Evolutionary conservation across 2,113 vertebrate genomes (phyloP).

Genomic region (Dascyllus trimaculatus): DNA sequence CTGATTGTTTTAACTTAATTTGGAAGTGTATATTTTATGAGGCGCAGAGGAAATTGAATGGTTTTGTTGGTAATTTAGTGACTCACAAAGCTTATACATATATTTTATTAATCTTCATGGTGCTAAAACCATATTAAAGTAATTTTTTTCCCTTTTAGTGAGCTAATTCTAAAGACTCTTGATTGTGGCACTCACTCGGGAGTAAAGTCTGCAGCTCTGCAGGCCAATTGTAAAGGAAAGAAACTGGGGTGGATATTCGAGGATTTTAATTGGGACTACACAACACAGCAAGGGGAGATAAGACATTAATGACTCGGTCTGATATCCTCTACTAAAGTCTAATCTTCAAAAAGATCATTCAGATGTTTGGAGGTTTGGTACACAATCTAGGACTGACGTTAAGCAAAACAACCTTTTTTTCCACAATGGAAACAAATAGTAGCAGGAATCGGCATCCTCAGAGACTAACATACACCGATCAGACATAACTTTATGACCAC

Average conservation of each 20-base stretch:
- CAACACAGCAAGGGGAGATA: not conserved
- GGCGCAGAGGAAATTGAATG: too few species aligned
- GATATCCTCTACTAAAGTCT: constrained; percentile 16
- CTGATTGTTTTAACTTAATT: constrained; percentile 23
- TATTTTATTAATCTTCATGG: not conserved
- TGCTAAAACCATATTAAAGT: not conserved
- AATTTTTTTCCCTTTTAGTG: not conserved
- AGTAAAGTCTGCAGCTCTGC: constrained; percentile 14
- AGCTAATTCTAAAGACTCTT: constrained; percentile 32
- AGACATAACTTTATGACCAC: too few species aligned
- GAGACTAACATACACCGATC: not conserved
- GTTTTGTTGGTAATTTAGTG: not conserved
- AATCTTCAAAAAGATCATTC: constrained; percentile 42
- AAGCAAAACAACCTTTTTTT: not conserved
- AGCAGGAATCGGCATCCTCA: not conserved
- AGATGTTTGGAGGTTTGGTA: constrained; percentile 35
- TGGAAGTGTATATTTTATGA: too few species aligned
- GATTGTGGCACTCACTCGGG: constrained; percentile 17
- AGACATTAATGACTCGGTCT: constrained; percentile 33
- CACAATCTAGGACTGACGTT: constrained; percentile 17
- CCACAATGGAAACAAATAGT: not conserved
- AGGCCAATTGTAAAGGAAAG: constrained; percentile 1
- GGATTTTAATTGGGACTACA: constrained; percentile 31
- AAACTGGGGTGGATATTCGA: constrained; percentile 19
- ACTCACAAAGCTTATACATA: not conserved